A percentile compares a stretch with the other conserved stretches of the same genome.
phyloP scores from a whole-genome alignment of 1,140 invertebrate genomes.

The Bombus cullumanus region DNA sequence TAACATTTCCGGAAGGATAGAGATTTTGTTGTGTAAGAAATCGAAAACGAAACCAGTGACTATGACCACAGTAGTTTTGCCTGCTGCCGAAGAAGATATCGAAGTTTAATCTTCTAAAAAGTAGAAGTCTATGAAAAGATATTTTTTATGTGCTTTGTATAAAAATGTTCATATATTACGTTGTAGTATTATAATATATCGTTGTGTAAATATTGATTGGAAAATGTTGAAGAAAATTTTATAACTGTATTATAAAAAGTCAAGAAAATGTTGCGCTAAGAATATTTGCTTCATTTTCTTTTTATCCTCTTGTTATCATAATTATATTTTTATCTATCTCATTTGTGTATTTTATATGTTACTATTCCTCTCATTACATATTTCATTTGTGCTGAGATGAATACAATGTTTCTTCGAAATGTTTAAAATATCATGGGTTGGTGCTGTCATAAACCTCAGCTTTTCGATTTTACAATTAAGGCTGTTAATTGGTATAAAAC shows the following conservation, averaged over 20 bases:
- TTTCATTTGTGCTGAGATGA: neutral
- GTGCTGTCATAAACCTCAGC: too few relatives aligned
- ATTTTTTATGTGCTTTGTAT: slow-evolving; percentile 1
- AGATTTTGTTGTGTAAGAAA: slow-evolving; percentile 76
- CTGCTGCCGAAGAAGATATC: slow-evolving; percentile 77
- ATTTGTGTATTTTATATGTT: neutral
- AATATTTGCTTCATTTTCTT: neutral
- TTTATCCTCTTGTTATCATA: neutral
- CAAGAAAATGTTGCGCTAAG: neutral
- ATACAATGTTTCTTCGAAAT: neutral
- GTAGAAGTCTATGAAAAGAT: neutral
- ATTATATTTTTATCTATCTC: neutral
- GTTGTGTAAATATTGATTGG: neutral
- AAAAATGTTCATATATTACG: neutral
- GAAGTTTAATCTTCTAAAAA: slow-evolving; percentile 67
- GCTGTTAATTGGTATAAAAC: too few relatives aligned
- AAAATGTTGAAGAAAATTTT: neutral
- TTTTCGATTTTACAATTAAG: too few relatives aligned
- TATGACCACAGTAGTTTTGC: slow-evolving; percentile 69
- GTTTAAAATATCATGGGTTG: neutral
- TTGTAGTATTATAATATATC: neutral
- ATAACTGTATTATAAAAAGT: slow-evolving; percentile 1
- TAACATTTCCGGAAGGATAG: slow-evolving; percentile 72
- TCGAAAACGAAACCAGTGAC: slow-evolving; percentile 69
- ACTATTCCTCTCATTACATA: neutral